A percentile compares a stretch with the other conserved stretches of the same genome.
Conservation (phyloP, 2,797 vertebrate species). For the Scarus forsteni region DNA sequence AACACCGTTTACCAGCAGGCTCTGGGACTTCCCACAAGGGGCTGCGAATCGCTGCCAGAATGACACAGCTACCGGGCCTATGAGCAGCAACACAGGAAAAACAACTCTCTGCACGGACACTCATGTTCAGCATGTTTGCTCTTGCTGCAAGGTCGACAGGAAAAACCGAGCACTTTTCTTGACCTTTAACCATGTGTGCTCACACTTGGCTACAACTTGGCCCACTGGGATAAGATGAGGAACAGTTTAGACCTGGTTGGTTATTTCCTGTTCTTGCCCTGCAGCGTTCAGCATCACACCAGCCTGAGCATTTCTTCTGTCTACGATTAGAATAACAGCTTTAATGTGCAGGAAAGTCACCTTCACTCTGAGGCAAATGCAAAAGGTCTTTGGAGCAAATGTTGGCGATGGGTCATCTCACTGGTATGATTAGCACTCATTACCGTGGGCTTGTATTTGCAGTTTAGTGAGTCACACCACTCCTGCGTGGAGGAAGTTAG, state of each 20-base stretch:
- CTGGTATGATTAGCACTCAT: slow-evolving; percentile 3
- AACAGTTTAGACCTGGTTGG: slow-evolving; percentile 20
- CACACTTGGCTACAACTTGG: slow-evolving; percentile 3
- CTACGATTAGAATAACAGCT: slow-evolving; percentile 29
- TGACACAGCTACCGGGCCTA: slow-evolving; percentile 62
- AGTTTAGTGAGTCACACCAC: slow-evolving; percentile 50
- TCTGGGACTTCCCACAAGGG: slow-evolving; percentile 72
- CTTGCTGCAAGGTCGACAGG: slow-evolving; percentile 38
- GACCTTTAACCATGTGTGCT: slow-evolving; percentile 25
- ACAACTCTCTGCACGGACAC: slow-evolving; percentile 46
- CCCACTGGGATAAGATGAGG: slow-evolving; percentile 40
- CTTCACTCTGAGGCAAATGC: slow-evolving; percentile 20
- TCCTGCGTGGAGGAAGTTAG: slow-evolving; percentile 64
- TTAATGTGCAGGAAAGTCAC: slow-evolving; percentile 8
- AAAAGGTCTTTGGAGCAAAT: background rate
- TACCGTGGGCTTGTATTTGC: slow-evolving; percentile 39
- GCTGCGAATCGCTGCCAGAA: slow-evolving; percentile 57
- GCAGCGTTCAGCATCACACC: background rate
- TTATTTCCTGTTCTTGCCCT: slow-evolving; percentile 44
- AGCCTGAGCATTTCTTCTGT: slow-evolving; percentile 25
- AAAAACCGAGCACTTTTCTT: slow-evolving; percentile 50
- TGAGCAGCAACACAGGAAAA: slow-evolving; percentile 57
- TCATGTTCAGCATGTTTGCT: slow-evolving; percentile 42
- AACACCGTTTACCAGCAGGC: slow-evolving; percentile 74
- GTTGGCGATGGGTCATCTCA: background rate